Evolutionary conservation across 2,888 invertebrate species (phyloP).

Genomic region (Euproctis similis): DNA sequence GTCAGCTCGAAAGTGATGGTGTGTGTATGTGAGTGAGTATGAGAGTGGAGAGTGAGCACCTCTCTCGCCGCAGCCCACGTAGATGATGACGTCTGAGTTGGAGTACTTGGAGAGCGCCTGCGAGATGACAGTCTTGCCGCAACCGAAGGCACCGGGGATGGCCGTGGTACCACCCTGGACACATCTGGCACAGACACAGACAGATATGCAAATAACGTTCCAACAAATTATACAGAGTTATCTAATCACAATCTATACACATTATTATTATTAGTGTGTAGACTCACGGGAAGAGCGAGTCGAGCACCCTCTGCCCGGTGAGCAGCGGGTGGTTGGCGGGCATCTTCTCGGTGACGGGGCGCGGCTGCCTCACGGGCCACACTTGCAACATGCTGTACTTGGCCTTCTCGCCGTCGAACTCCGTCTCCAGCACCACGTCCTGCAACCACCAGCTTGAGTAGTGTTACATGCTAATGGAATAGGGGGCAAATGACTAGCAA

Average conservation of each 20-base stretch:
- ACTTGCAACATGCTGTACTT: constrained; percentile 98
- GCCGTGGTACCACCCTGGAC: constrained; percentile 99
- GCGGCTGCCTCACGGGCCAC: constrained; percentile 99
- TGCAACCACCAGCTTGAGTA: constrained; percentile 44
- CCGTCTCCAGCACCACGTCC: constrained; percentile 98
- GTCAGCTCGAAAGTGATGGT: too few species aligned
- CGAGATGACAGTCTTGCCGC: constrained; percentile 99
- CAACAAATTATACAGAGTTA: too few species aligned
- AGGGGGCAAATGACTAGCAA: too few species aligned
- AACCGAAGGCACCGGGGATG: constrained; percentile 99
- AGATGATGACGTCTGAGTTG: constrained; percentile 99
- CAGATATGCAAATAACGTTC: too few species aligned
- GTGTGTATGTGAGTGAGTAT: too few species aligned
- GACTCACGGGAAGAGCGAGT: constrained; percentile 97
- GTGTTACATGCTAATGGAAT: too few species aligned
- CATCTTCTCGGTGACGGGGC: constrained; percentile 97
- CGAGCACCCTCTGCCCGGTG: constrained; percentile 98
- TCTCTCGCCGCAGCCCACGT: constrained; percentile 99
- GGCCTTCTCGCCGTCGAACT: constrained; percentile 96
- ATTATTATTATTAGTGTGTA: too few species aligned
- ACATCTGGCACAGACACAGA: too few species aligned
- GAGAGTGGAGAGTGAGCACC: too few species aligned
- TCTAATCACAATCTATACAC: too few species aligned
- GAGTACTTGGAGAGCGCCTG: constrained; percentile 99
- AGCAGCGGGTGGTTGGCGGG: constrained; percentile 98